These are phyloP conservation scores for Pseudopleuronectes americanus DNA, from an alignment of 2,797 vertebrate species.

Conservation along the genomic window DNA sequence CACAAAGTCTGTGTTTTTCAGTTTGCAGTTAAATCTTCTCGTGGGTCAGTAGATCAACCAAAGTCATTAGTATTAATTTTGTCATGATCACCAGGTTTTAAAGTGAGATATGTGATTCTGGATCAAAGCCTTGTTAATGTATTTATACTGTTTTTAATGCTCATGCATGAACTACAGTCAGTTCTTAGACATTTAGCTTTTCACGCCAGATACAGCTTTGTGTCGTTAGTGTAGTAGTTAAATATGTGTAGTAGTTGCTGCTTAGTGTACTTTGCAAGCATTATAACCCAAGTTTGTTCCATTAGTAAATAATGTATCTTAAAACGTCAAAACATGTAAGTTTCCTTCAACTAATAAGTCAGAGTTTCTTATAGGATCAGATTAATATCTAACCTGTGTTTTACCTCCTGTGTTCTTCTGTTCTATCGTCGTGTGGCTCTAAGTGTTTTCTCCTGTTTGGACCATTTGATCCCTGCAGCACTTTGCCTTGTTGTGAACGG, in stretches of 20 bases:
- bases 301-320: slow-evolving; percentile 1
- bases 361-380: background rate
- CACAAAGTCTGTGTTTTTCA: too few relatives aligned
- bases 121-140: too few relatives aligned
- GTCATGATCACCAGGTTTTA: too few relatives aligned
- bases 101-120: too few relatives aligned
- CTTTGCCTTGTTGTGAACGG: slow-evolving; percentile 25
- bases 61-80: too few relatives aligned
- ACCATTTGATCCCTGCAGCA: slow-evolving; percentile 27
- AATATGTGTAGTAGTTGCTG: too few relatives aligned
- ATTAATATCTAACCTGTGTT: slow-evolving; percentile 30
- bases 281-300: background rate
- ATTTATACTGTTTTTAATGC: too few relatives aligned
- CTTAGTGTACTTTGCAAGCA: too few relatives aligned
- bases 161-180: too few relatives aligned
- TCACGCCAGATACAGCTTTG: background rate
- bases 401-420: slow-evolving; percentile 27
- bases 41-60: too few relatives aligned
- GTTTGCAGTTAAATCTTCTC: too few relatives aligned
- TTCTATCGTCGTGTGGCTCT: slow-evolving; percentile 14
- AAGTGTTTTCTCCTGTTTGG: slow-evolving; percentile 63
- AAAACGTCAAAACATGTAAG: slow-evolving; percentile 6
- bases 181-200: background rate
- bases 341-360: background rate
- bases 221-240: background rate